Percentiles rank a stretch among this genome's conserved stretches.
phyloP scores from a whole-genome alignment of 1,140 invertebrate species.

The Lepidurus packardi region DNA sequence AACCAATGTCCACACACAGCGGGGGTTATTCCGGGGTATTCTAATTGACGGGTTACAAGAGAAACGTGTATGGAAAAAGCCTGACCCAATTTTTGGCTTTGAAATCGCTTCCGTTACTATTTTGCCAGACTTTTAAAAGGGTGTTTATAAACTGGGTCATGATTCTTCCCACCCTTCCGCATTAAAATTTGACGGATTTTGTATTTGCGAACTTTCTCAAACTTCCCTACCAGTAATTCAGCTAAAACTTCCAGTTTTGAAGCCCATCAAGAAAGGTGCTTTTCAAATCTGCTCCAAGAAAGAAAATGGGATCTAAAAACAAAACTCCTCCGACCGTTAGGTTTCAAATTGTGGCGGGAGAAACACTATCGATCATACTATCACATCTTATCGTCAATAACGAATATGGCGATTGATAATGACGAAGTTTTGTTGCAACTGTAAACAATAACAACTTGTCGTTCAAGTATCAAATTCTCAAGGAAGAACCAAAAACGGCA shows the following conservation, averaged over 20 bases:
- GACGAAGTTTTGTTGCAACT: neutral
- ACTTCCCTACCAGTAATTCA: neutral
- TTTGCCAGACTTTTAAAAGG: neutral
- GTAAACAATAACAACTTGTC: conserved; percentile 15
- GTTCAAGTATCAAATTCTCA: neutral
- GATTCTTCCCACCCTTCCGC: neutral
- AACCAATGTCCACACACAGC: neutral
- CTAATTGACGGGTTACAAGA: too few species aligned
- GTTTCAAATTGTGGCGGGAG: neutral
- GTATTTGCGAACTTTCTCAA: neutral
- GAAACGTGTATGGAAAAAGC: neutral
- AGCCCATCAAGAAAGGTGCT: too few species aligned
- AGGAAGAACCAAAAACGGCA: neutral
- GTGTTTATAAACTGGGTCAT: neutral
- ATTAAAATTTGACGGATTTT: neutral
- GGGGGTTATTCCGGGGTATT: too few species aligned
- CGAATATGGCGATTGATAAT: too few species aligned
- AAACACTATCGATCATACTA: neutral
- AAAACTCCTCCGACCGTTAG: neutral
- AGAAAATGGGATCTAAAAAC: neutral
- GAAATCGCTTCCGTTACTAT: conserved; percentile 6
- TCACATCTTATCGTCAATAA: neutral
- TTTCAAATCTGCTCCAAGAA: too few species aligned
- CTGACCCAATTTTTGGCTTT: neutral
- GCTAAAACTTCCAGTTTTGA: neutral